Evolutionary conservation across 2,113 vertebrate species (phyloP).

Genomic region (Dendrocopos noguchii): DNA sequence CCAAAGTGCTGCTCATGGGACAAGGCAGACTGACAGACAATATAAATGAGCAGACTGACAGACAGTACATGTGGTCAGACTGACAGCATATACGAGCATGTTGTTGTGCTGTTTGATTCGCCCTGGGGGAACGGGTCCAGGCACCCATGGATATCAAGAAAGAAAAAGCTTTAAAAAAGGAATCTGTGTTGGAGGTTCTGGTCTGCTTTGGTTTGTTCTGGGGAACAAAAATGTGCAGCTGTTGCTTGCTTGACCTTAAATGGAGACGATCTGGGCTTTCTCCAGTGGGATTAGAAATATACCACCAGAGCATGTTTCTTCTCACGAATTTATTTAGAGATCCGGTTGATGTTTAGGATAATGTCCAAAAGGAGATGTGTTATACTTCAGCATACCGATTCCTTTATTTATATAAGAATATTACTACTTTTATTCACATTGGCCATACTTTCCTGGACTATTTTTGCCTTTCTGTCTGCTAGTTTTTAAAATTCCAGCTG

Average conservation of each 20-base stretch:
- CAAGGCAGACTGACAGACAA: background rate
- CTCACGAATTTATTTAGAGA: conserved; percentile 61
- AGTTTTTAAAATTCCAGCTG: background rate
- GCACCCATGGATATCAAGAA: background rate
- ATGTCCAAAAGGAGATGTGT: background rate
- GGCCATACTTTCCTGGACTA: background rate
- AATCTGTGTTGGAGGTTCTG: conserved; percentile 24
- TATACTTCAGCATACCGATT: background rate
- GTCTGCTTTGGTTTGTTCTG: conserved; percentile 50
- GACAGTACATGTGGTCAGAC: too few species aligned
- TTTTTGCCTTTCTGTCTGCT: background rate
- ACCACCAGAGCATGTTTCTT: conserved; percentile 51
- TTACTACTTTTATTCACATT: background rate
- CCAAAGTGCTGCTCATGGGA: background rate
- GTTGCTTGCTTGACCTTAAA: conserved; percentile 79
- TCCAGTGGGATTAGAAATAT: conserved; percentile 73
- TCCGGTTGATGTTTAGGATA: conserved; percentile 43
- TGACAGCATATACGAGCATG: background rate
- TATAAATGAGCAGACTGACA: background rate
- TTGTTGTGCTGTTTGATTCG: background rate
- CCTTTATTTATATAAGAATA: background rate
- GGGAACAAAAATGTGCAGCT: conserved; percentile 61
- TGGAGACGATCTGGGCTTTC: conserved; percentile 76
- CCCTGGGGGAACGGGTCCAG: background rate
- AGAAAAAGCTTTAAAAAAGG: background rate